Evolutionary conservation across 2,888 invertebrate species (phyloP), one percentile per base, ranked within the genome.

Genomic region (Muschampia plurimacula): DNA sequence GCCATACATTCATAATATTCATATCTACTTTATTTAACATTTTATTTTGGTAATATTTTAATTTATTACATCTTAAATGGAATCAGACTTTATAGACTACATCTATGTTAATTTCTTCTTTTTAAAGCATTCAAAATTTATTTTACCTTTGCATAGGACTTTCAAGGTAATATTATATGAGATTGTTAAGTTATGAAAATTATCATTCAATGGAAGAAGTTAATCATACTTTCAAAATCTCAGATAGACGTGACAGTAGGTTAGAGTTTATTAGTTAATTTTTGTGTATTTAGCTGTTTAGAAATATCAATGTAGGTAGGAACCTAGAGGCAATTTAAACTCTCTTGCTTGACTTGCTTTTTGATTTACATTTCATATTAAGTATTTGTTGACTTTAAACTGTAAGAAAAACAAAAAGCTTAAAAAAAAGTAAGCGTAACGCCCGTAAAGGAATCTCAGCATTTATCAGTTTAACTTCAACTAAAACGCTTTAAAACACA

Each of bases 371-470:
- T 22, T 1, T 22, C 22, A 22, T 22, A 22, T 22, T 22, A 22
- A 22, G 22, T 22, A 22, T 22, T 22, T 5, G 55, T 55, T 22
- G 22, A 55, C 55, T 55, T 22, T 22, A 55, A 55, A 55, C 22
- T 55, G 10, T 55, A 55, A 8, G 22, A 55, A 55, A 2, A 55
- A 55, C 55, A 55, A 55, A 22, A 55, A 55, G 22, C 22, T 22
- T 55, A 9, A 55, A 55, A 55, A 52, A 55, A 55, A 87, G 81
- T 81, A 79, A 81, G 81, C 82, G 86, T 77, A 74, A 75, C 76
- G 74, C 46, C 72, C 77, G 74, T 87, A 86, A 84, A 86, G 84
- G 88, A 87, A 89, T 90, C 87, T 89, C 84, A 84, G 86, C 84
- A 83, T 81, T 84, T 83, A 83, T 85, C 81, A 84, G 82, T 80